Conservation (phyloP, 2,888 invertebrate genomes). For the Automeris io region DNA sequence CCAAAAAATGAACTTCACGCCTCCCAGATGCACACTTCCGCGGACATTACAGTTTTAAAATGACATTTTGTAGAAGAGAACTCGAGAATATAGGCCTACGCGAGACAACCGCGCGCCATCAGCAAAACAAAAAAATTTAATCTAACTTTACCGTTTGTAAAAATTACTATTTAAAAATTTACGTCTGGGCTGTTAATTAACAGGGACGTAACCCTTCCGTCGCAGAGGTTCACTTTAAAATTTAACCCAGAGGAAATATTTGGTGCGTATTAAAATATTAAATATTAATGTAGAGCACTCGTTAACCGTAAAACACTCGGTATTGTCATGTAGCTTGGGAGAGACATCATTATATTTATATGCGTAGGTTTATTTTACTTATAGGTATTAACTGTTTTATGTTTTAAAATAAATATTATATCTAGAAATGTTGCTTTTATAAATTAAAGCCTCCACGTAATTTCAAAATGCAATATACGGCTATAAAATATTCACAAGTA, state of each 20-base stretch:
- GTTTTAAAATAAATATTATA: no score
- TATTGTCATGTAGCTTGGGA: background rate
- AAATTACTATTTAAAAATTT: constrained; percentile 77
- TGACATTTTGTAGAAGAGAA: constrained; percentile 47
- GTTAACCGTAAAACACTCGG: constrained; percentile 20
- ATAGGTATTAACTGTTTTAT: no score
- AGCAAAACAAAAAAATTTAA: constrained; percentile 68
- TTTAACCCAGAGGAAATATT: constrained; percentile 73
- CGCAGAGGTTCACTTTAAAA: constrained; percentile 68
- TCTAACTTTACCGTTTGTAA: constrained; percentile 77
- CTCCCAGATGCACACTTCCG: constrained; percentile 58
- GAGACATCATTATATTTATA: background rate
- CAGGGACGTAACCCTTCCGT: constrained; percentile 77
- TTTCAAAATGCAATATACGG: no score
- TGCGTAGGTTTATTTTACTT: no score
- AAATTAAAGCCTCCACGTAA: no score
- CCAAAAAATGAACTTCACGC: constrained; percentile 63
- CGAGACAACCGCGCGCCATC: constrained; percentile 39
- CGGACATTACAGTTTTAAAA: constrained; percentile 72
- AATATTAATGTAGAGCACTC: constrained; percentile 63
- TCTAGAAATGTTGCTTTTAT: no score
- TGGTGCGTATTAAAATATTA: constrained; percentile 75
- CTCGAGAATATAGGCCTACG: constrained; percentile 66
- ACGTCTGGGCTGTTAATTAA: constrained; percentile 69
- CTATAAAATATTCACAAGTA: no score